These are phyloP conservation scores for Melangyna quadrimaculata DNA, from an alignment of 2,888 invertebrate species.

Conservation along the genomic window DNA sequence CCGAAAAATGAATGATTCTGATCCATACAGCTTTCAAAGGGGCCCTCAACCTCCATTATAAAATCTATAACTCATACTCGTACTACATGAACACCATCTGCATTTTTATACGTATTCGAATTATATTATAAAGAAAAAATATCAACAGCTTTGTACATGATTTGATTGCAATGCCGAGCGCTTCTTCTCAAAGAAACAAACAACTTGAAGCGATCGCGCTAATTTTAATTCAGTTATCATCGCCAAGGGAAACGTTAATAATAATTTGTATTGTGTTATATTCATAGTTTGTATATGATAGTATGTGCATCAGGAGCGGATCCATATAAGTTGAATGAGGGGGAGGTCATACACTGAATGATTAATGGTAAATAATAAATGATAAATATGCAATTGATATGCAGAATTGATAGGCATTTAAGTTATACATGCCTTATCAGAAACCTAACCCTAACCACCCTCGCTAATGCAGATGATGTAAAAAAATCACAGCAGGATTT, in stretches of 20 bases:
- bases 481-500: too few relatives aligned
- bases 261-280: slow-evolving; percentile 52
- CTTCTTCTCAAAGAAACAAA: slow-evolving; percentile 16
- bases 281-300: background rate
- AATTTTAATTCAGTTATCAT: slow-evolving; percentile 72
- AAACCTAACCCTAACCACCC: too few relatives aligned
- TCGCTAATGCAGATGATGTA: too few relatives aligned
- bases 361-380: background rate
- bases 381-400: too few relatives aligned
- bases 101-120: slow-evolving; percentile 13
- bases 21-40: background rate
- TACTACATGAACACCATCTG: slow-evolving; percentile 39
- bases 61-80: background rate
- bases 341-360: background rate
- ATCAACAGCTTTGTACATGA: slow-evolving; percentile 29
- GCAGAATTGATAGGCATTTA: too few relatives aligned
- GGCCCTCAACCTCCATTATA: slow-evolving; percentile 20
- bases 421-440: too few relatives aligned
- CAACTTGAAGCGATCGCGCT: slow-evolving; percentile 43
- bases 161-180: slow-evolving; percentile 33
- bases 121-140: slow-evolving; percentile 7
- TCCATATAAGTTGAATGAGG: background rate
- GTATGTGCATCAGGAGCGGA: background rate
- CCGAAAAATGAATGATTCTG: slow-evolving; percentile 38
- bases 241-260: slow-evolving; percentile 69